phyloP scores from a whole-genome alignment of 2,888 invertebrate species.

The Sthenelais limicola region DNA sequence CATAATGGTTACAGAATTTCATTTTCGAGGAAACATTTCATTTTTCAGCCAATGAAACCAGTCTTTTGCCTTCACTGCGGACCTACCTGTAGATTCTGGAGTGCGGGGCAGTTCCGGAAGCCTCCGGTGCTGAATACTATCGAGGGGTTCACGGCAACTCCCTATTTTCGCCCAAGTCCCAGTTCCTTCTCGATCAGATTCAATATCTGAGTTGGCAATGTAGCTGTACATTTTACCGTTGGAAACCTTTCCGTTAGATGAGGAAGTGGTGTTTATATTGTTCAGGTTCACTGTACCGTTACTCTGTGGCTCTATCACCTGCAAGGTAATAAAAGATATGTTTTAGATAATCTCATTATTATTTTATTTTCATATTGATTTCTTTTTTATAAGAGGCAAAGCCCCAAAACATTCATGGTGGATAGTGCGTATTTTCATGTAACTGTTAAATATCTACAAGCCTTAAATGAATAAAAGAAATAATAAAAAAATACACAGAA shows the following conservation, averaged over 20 bases:
- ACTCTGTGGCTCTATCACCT: no score
- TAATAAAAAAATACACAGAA: no score
- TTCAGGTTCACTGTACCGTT: slow-evolving; percentile 39
- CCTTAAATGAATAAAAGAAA: no score
- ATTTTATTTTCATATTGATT: no score
- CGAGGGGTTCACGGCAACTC: slow-evolving; percentile 46
- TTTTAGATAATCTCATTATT: no score
- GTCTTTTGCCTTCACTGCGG: not conserved
- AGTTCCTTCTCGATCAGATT: slow-evolving; percentile 63
- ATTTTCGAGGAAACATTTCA: not conserved
- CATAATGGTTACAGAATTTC: not conserved
- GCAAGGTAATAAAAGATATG: no score
- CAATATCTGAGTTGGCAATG: slow-evolving; percentile 68
- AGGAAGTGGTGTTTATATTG: slow-evolving; percentile 23
- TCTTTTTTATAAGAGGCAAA: no score
- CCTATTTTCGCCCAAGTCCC: slow-evolving; percentile 37
- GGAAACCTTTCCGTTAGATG: slow-evolving; percentile 63
- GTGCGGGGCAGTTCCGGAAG: slow-evolving; percentile 65
- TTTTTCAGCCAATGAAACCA: not conserved
- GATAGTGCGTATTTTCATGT: no score
- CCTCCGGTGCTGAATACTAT: slow-evolving; percentile 63
- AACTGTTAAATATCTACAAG: no score
- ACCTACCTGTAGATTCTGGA: slow-evolving; percentile 54
- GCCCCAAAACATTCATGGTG: no score
- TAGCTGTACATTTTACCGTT: slow-evolving; percentile 73